Evolutionary conservation across 2,888 invertebrate genomes (phyloP).

Genomic region (Plagodis pulveraria): DNA sequence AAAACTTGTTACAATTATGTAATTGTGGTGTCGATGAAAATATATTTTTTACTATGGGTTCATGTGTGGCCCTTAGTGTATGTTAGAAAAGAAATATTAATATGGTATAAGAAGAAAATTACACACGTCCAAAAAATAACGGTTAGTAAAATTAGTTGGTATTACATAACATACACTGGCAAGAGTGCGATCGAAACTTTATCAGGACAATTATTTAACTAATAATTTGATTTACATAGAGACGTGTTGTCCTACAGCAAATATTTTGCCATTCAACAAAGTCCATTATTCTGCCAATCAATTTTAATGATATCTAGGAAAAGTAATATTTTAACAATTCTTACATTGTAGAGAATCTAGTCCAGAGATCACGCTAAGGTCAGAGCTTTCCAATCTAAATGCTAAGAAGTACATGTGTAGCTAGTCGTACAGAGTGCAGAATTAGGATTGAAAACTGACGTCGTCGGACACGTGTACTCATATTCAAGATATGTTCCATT

Average conservation of each 20-base stretch:
- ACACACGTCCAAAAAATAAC: too few species aligned
- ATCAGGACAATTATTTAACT: too few species aligned
- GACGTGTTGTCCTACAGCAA: not conserved
- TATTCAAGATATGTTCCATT: constrained; percentile 59
- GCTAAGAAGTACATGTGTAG: constrained; percentile 62
- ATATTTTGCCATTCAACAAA: not conserved
- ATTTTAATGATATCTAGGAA: constrained; percentile 18
- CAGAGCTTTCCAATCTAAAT: constrained; percentile 13
- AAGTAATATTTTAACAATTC: not conserved
- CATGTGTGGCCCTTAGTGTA: too few species aligned
- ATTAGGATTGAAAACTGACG: constrained; percentile 70
- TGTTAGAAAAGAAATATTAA: too few species aligned
- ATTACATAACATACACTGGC: too few species aligned
- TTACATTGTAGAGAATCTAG: not conserved
- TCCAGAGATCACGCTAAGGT: constrained; percentile 28
- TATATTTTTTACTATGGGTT: too few species aligned
- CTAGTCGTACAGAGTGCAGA: constrained; percentile 62
- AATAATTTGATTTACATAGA: too few species aligned
- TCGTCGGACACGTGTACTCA: constrained; percentile 69
- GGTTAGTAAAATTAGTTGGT: too few species aligned
- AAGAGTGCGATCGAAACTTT: too few species aligned
- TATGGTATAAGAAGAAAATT: too few species aligned
- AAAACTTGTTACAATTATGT: too few species aligned
- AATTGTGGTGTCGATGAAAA: too few species aligned
- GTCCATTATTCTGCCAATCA: constrained; percentile 33